Evolutionary conservation across 2,113 vertebrate species (phyloP).

Genomic region (Trogon melanurus): DNA sequence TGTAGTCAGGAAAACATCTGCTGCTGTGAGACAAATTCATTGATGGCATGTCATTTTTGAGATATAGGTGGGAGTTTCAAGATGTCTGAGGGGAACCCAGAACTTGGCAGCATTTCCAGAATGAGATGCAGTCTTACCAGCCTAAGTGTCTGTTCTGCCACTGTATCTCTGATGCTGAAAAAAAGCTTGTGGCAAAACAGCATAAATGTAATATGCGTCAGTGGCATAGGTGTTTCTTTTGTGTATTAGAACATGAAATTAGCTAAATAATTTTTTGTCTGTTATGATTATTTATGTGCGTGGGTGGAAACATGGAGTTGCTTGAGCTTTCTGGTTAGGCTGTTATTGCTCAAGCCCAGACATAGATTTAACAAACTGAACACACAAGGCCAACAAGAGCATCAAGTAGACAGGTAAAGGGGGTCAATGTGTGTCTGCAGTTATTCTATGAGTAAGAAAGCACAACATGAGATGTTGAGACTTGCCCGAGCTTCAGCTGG

Average conservation of each 20-base stretch:
- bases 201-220: background rate
- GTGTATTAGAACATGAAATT: background rate
- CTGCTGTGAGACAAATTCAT: background rate
- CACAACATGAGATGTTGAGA: fast-evolving
- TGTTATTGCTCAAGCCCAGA: background rate
- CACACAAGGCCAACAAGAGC: background rate
- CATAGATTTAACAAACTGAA: background rate
- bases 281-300: background rate
- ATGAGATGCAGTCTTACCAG: background rate
- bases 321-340: background rate
- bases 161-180: background rate
- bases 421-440: background rate
- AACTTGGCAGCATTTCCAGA: background rate
- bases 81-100: background rate
- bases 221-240: background rate
- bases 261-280: background rate
- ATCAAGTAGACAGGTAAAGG: background rate
- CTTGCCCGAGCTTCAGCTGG: background rate
- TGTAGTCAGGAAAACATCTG: background rate
- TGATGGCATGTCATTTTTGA: background rate
- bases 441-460: background rate
- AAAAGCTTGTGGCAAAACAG: background rate
- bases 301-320: background rate
- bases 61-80: background rate
- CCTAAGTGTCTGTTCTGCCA: background rate